These are phyloP conservation scores for Paralichthys olivaceus DNA, from an alignment of 2,113 vertebrate species.

Conservation along the genomic window DNA sequence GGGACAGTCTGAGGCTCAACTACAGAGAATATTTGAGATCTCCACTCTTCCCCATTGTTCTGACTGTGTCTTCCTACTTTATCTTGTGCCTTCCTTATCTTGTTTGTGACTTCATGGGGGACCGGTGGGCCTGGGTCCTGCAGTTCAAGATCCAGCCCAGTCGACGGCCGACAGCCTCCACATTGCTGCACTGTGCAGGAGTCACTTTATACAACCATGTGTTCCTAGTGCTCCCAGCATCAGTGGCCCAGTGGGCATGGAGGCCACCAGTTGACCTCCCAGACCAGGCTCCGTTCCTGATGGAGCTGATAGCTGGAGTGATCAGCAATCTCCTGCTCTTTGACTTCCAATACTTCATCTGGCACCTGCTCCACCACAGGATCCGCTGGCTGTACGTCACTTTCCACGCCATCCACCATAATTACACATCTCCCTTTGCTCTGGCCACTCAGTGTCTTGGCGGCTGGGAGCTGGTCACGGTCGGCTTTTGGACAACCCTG, in stretches of 20 bases:
- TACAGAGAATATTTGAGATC: conserved; percentile 77
- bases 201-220: conserved; percentile 81
- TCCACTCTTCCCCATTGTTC: conserved; percentile 78
- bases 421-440: conserved; percentile 74
- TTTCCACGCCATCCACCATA: conserved; percentile 82
- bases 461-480: conserved; percentile 78
- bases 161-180: conserved; percentile 63
- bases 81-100: conserved; percentile 77
- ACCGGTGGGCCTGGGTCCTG: conserved; percentile 71
- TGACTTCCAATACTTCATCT: conserved; percentile 85
- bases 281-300: conserved; percentile 68
- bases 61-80: conserved; percentile 82
- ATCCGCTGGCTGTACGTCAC: conserved; percentile 80
- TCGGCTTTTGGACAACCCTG: conserved; percentile 81
- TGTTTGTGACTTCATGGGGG: conserved; percentile 76
- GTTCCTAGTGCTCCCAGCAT: conserved; percentile 80
- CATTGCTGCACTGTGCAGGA: conserved; percentile 75
- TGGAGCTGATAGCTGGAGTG: conserved; percentile 74
- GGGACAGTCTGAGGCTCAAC: conserved; percentile 75
- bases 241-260: conserved; percentile 82
- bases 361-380: conserved; percentile 81
- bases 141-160: conserved; percentile 79
- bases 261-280: conserved; percentile 79
- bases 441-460: conserved; percentile 80
- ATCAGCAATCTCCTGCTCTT: conserved; percentile 79